These are phyloP conservation scores for Meloidogyne chitwoodi DNA, from an alignment of 1,140 invertebrate species.

Conservation along the genomic window DNA sequence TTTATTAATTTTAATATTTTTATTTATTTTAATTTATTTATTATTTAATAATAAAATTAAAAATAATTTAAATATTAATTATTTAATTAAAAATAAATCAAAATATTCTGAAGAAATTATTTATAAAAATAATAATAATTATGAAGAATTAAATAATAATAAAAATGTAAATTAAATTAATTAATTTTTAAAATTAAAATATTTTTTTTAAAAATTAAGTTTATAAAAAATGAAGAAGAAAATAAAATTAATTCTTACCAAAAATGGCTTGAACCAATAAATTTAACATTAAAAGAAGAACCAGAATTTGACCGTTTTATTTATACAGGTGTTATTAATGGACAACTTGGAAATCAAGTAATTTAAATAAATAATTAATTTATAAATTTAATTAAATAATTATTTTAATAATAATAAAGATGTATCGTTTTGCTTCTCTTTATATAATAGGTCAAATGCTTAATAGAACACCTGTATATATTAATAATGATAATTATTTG, in stretches of 20 bases:
- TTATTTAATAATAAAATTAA: not conserved
- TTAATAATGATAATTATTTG: not conserved
- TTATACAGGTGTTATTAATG: conserved; percentile 4
- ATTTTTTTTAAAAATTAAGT: not conserved
- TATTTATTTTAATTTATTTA: not conserved
- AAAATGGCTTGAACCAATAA: not conserved
- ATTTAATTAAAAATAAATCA: not conserved
- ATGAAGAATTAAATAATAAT: no score
- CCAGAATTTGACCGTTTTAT: conserved; percentile 7
- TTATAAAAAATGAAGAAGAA: not conserved
- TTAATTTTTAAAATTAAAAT: no score
- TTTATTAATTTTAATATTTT: not conserved
- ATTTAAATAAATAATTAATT: not conserved
- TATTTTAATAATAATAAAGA: not conserved
- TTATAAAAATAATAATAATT: no score
- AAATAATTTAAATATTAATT: not conserved
- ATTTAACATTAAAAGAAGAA: not conserved
- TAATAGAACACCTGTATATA: not conserved
- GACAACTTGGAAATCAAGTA: conserved; percentile 2
- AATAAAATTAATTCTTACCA: not conserved
- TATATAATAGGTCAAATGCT: conserved; percentile 14
- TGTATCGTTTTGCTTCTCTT: conserved; percentile 13
- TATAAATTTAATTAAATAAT: no score
- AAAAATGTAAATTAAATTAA: no score
- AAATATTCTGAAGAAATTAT: not conserved